Base-by-base conservation (phyloP, 2,888 invertebrate species). In the Microctonus aethiopoides region DNA sequence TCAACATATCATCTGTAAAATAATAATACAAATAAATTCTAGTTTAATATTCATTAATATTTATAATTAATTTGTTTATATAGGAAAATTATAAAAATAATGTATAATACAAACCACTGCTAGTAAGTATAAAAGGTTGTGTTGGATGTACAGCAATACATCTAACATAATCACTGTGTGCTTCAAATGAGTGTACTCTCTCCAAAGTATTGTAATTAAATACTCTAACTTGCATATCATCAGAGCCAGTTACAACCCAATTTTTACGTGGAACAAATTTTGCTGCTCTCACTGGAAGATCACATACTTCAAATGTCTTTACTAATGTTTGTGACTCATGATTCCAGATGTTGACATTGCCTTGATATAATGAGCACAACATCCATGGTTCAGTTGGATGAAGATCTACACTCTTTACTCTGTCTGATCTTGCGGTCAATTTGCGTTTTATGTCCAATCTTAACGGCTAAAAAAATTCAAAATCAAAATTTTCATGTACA, bases 301-400 rank as follows among this genome's bases (percentile, higher is more conserved):
- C 98, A 86, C 99, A 99, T 2, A 96, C 96, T 89, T 96, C 96
- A 82, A 96, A 95, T 78, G 95, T 93, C 85, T 94, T 94, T 11
- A 95, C 94, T 78, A 95, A 90, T 80, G 93, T 92, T 87, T 98
- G 98, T 73, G 94, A 95, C 86, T 99, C 99, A 88, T 96, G 94
- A 87, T 99, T 99, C 98, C 99, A 99, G 83, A 99, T 95, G 90
- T 99, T 98, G 80, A 99, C 97, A 88, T 99, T 96, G 79, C 99
- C 99, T 88, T 97, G 98, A 90, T 99, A 99, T 36, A 99, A 89
- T 46, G 98, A 96, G 80, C 97, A 98, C 65, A 99, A 90, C 92
- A 99, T 95, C 99, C 99, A 99, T 77, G 98, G 98, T 86, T 99
- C 99, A 51, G 94, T 91, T 0, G 99, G 98, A 87, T 99, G 99